Evolutionary conservation across 2,797 vertebrate species (phyloP), one percentile per base, ranked within the genome.

Genomic region (Yasuhikotakia modesta): DNA sequence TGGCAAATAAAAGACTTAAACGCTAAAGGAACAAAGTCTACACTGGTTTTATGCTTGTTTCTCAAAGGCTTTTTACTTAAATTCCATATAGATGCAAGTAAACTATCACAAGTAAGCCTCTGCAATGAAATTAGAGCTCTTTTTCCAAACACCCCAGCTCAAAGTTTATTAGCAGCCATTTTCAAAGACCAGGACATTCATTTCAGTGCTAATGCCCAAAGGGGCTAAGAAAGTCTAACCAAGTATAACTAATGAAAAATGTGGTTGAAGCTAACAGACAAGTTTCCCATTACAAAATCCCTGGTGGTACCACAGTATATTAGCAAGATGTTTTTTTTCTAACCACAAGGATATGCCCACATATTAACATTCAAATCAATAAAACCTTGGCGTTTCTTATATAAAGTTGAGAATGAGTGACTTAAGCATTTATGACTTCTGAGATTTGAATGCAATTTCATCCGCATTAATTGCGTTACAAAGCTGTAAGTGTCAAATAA

Each of bases 171-270:
- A 76, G 71, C 53, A 68, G 60, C 48, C 77, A 81, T 70, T 73
- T 68, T 81, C 65, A 79, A 83, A 50, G 65, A 78, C 50, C 66
- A 68, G 78, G 70, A 80, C 65, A 75, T 80, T 35, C 16, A 75
- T 78, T 78, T 63, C 55, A 81, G 70, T 81, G 70, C 66, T 70
- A 43, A 70, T 64, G 65, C 70, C 76, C 84, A 79, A 21, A 74
- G 43, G 60, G 74, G 78, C 45, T 57, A 60, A 45, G 39, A 43
- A 46, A 17, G 53, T 65, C 61, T 61, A 48, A 65, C 60, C 61
- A 75, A 73, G 76, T 79, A 71, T 53, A 73, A 70, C 71, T 79
- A 79, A 81, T 81, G 65, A 63, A 53, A 81, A 71, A 77, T 70
- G 75, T 79, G 67, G 57, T 60, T 69, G 50, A 70, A n/a, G 48